Conservation (phyloP, 2,888 invertebrate species). For the Napeogenes inachia region DNA sequence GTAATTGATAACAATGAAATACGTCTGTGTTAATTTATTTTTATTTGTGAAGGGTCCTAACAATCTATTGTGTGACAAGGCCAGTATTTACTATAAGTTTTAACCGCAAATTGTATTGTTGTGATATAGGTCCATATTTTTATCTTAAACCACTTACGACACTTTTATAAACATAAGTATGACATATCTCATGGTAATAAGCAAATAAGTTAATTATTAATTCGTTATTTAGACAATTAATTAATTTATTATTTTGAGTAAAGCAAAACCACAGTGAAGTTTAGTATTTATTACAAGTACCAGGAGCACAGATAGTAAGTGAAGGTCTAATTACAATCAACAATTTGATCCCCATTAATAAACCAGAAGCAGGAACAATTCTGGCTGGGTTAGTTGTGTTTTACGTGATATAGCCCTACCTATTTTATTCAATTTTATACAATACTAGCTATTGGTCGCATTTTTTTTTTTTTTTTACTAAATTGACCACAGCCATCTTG, state of each 20-base stretch:
- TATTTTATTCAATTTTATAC: not conserved
- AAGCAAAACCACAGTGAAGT: constrained; percentile 22
- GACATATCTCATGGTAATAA: too few species aligned
- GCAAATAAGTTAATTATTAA: too few species aligned
- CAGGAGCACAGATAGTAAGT: constrained; percentile 10
- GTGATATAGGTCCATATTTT: too few species aligned
- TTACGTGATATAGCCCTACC: not conserved
- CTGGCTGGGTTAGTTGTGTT: not conserved
- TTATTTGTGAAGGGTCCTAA: too few species aligned
- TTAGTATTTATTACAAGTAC: constrained; percentile 7
- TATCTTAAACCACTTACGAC: too few species aligned
- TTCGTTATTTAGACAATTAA: too few species aligned
- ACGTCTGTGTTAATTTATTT: not conserved
- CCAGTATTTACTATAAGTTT: too few species aligned
- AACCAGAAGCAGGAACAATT: not conserved
- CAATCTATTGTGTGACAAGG: too few species aligned
- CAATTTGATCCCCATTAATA: constrained; percentile 21
- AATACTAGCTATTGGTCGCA: not conserved
- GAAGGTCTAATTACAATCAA: constrained; percentile 18
- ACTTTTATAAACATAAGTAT: too few species aligned
- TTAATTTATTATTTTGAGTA: constrained; percentile 4
- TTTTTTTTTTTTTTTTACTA: not conserved
- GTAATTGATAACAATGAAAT: constrained; percentile 17
- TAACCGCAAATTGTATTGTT: too few species aligned
- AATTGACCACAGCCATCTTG: too few species aligned